These are phyloP conservation scores for Phocoena phocoena DNA, from an alignment of 2,113 vertebrate species.

Conservation along the genomic window DNA sequence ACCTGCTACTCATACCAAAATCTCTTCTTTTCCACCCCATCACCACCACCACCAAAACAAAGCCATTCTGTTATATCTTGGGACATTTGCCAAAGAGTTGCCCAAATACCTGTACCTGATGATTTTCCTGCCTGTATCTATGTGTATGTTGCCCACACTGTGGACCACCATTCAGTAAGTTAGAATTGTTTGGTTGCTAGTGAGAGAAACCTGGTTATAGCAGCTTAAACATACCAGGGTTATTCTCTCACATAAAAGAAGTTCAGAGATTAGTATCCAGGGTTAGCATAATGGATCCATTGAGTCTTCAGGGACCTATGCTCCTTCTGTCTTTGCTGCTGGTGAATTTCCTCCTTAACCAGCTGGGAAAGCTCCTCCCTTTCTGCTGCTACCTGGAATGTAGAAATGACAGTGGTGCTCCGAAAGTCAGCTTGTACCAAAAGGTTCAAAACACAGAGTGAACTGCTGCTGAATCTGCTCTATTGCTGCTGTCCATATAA, in stretches of 20 bases:
- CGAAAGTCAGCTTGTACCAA: background rate
- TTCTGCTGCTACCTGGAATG: background rate
- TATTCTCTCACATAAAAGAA: background rate
- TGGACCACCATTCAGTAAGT: background rate
- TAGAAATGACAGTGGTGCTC: background rate
- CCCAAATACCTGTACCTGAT: background rate
- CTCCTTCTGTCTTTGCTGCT: background rate
- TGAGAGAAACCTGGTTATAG: background rate
- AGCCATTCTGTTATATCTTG: background rate
- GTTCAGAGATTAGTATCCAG: background rate
- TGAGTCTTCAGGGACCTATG: background rate
- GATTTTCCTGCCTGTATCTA: background rate
- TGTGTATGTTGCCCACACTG: background rate
- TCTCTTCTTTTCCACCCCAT: background rate
- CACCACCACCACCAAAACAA: background rate
- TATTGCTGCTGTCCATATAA: background rate
- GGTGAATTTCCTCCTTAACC: background rate
- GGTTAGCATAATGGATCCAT: background rate
- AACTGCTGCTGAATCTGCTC: background rate
- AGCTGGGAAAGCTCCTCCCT: background rate
- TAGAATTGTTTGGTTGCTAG: background rate
- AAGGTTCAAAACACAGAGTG: background rate
- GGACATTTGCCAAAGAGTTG: background rate
- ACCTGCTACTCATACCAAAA: background rate
- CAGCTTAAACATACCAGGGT: background rate